Conservation (phyloP, 2,797 vertebrate genomes). For the Coccyzus lansbergi region DNA sequence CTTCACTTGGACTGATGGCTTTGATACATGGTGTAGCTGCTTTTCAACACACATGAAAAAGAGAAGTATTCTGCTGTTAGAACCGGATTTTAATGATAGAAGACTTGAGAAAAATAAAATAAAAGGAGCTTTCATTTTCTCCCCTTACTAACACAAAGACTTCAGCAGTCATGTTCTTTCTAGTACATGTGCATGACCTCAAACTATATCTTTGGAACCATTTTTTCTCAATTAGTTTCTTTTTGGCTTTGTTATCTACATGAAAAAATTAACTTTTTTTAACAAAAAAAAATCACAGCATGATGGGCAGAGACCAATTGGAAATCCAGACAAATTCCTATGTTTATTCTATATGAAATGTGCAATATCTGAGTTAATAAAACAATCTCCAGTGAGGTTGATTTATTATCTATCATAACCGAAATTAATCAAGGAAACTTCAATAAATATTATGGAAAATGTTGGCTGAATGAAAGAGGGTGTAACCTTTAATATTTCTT, state of each 20-base stretch:
- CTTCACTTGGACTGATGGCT: slow-evolving; percentile 99
- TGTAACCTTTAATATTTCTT: not conserved
- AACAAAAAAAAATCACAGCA: not conserved
- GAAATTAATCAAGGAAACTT: slow-evolving; percentile 16
- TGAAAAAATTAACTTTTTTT: slow-evolving; percentile 24
- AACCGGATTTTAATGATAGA: slow-evolving; percentile 81
- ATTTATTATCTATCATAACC: not conserved
- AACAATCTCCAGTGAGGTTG: not conserved
- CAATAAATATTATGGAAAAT: slow-evolving; percentile 5
- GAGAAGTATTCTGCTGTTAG: slow-evolving; percentile 82
- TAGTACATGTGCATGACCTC: not conserved
- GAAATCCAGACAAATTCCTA: slow-evolving; percentile 15
- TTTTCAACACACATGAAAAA: slow-evolving; percentile 84
- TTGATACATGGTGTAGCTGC: slow-evolving; percentile 98
- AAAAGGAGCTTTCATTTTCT: slow-evolving; percentile 76
- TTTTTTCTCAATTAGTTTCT: slow-evolving; percentile 34
- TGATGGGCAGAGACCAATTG: slow-evolving; percentile 13
- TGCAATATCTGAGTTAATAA: slow-evolving; percentile 10
- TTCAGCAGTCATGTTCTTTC: slow-evolving; percentile 56
- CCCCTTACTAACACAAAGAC: slow-evolving; percentile 69
- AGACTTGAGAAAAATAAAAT: slow-evolving; percentile 75
- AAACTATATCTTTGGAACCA: not conserved
- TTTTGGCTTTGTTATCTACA: slow-evolving; percentile 54
- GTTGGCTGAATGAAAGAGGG: not conserved
- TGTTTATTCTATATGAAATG: slow-evolving; percentile 1